Base-by-base conservation (phyloP, 2,113 vertebrate genomes). In the Amblyornis subalaris region DNA sequence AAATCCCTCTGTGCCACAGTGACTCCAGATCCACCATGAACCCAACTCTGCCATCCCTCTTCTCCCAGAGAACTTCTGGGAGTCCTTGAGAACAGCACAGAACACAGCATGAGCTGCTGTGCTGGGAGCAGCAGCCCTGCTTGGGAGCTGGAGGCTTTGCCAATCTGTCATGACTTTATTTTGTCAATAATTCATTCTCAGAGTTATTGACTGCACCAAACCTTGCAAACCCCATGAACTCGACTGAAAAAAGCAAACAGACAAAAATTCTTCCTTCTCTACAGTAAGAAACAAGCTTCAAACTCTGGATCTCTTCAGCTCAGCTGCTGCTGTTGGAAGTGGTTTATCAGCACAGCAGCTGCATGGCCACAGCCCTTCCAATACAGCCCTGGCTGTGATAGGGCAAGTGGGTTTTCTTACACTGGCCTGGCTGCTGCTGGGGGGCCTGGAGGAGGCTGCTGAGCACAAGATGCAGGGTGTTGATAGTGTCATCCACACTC, bases 401-500 rank as follows among this genome's bases (percentile, higher is more conserved):
- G 2, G 10, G 10, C 35, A 28, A 31, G 29, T 10, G 23, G 47
- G 15, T 31, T 4, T 50, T 24, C 98, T 98, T 98, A 99, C 99
- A 93, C 47, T 93, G 95, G 73, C n/a, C 70, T 17, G 67, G 79
- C 36, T 65, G 79, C 18, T 92, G 94, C 5, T 75, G 87, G 18
- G 76, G 66, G 20, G 64, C 61, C 21, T 92, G 91, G 91, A 98
- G 93, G 19, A 99, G 95, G 84, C 97, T 95, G 94, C 90, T 3
- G 75, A 99, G 98, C 69, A 98, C 26, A 9, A 99, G 96, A 83
- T 99, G 99, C 51, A 98, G 53, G 9, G 96, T 53, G 8, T 51
- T 98, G 79, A 94, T 45, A 1, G 98, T 96, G 80, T 99, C 99
- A 19, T 99, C 99, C 1, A 97, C 95, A 8, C 98, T 98, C 86